phyloP scores from a whole-genome alignment of 2,888 invertebrate species.

The Cantharis rufa region DNA sequence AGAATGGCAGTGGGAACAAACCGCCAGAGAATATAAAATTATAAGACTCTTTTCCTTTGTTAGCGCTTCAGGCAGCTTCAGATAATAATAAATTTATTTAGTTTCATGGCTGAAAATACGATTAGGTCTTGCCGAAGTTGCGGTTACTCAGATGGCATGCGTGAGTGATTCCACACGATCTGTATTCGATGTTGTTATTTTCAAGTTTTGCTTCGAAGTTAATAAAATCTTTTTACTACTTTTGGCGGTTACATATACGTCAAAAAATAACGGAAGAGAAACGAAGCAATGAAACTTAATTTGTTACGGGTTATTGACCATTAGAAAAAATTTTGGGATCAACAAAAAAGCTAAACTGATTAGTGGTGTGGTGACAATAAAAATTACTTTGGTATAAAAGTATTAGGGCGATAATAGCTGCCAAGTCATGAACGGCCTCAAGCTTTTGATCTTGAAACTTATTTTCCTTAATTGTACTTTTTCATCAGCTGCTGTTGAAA shows the following conservation, averaged over 20 bases:
- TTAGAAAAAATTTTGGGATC: background rate
- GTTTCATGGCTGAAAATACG: constrained; percentile 29
- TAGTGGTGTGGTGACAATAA: background rate
- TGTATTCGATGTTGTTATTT: constrained; percentile 13
- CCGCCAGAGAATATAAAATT: constrained; percentile 38
- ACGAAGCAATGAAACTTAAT: background rate
- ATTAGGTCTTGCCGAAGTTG: constrained; percentile 24
- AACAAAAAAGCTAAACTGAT: background rate
- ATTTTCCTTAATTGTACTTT: background rate
- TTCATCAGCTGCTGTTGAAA: background rate
- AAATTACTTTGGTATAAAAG: background rate
- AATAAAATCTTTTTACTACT: constrained; percentile 4
- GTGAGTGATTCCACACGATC: constrained; percentile 19
- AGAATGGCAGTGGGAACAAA: constrained; percentile 34
- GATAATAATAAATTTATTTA: constrained; percentile 31
- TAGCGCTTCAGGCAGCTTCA: constrained; percentile 27
- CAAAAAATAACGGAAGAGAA: background rate
- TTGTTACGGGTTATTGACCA: background rate
- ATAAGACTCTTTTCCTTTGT: constrained; percentile 36
- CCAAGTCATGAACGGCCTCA: background rate
- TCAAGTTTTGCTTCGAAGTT: constrained; percentile 7
- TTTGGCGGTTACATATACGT: background rate
- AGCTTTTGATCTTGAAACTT: background rate
- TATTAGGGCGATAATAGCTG: background rate
- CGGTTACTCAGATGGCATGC: constrained; percentile 19